Evolutionary conservation across 2,888 invertebrate species (phyloP).

Genomic region (Dione juno): DNA sequence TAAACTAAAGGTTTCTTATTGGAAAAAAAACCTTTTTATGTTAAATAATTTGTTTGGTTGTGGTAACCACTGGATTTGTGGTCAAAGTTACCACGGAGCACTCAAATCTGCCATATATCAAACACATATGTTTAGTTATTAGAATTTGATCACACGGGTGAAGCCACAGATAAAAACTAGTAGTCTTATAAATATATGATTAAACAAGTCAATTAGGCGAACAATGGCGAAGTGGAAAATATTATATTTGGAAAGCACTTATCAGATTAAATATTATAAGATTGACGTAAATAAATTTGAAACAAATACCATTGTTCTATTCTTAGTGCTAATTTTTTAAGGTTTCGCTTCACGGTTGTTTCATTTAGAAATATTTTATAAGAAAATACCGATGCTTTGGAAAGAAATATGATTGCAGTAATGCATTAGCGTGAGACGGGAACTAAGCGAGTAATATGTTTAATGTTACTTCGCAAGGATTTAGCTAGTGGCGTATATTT

Average conservation of each 20-base stretch:
- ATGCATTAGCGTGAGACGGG: conserved; percentile 23
- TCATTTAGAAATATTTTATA: conserved; percentile 23
- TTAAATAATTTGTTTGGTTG: no score
- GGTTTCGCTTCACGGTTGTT: neutral
- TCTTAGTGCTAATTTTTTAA: conserved; percentile 16
- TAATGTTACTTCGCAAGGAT: conserved; percentile 12
- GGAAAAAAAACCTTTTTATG: no score
- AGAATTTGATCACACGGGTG: no score
- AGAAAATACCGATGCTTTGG: conserved; percentile 13
- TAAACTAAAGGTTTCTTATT: no score
- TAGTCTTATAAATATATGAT: conserved; percentile 13
- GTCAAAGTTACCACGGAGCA: no score
- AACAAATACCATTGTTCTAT: conserved; percentile 37
- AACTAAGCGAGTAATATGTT: conserved; percentile 21
- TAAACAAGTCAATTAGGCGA: conserved; percentile 19
- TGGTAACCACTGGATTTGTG: no score
- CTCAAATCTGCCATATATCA: no score
- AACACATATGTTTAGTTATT: no score
- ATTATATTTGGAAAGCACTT: conserved; percentile 17
- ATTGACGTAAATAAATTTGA: conserved; percentile 31
- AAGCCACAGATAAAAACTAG: neutral
- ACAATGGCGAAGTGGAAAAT: conserved; percentile 22
- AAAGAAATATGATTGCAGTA: conserved; percentile 20
- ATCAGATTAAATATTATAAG: conserved; percentile 26
- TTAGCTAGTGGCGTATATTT: conserved; percentile 13